phyloP scores from a whole-genome alignment of 2,888 invertebrate species.

The Amiota communis region DNA sequence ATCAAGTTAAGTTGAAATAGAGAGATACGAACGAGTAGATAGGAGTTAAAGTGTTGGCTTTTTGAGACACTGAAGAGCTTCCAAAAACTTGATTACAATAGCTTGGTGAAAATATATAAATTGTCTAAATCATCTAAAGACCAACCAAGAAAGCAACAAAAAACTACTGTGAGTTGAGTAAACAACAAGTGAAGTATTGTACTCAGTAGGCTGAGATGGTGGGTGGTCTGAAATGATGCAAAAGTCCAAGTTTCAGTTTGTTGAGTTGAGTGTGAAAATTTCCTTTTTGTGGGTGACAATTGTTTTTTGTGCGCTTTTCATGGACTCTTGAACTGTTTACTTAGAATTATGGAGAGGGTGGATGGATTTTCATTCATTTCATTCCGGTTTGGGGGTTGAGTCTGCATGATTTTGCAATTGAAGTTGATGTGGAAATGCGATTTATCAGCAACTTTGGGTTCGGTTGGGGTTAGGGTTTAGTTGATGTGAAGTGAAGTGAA shows the following conservation, averaged over 20 bases:
- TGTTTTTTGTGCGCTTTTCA: slow-evolving; percentile 21
- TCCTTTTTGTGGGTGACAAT: slow-evolving; percentile 18
- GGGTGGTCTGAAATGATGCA: not conserved
- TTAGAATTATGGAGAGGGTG: too few relatives aligned
- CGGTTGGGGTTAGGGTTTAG: too few relatives aligned
- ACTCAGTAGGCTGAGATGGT: too few relatives aligned
- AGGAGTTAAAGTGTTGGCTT: too few relatives aligned
- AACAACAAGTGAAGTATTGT: not conserved
- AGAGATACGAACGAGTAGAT: too few relatives aligned
- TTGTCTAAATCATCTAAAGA: slow-evolving; percentile 23
- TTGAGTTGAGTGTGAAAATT: slow-evolving; percentile 18
- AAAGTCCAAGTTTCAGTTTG: slow-evolving; percentile 24
- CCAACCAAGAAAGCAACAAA: not conserved
- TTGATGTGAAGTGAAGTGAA: too few relatives aligned
- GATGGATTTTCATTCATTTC: too few relatives aligned
- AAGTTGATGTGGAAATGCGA: too few relatives aligned
- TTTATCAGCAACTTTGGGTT: too few relatives aligned
- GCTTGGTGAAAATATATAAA: slow-evolving; percentile 1
- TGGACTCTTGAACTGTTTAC: not conserved
- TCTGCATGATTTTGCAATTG: too few relatives aligned
- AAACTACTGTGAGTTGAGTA: not conserved
- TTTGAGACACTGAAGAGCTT: not conserved
- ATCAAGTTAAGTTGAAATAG: too few relatives aligned
- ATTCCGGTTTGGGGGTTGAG: too few relatives aligned
- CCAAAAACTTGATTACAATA: slow-evolving; percentile 16